Evolutionary conservation across 2,888 invertebrate genomes (phyloP).

Genomic region (Lucinisca nassula): DNA sequence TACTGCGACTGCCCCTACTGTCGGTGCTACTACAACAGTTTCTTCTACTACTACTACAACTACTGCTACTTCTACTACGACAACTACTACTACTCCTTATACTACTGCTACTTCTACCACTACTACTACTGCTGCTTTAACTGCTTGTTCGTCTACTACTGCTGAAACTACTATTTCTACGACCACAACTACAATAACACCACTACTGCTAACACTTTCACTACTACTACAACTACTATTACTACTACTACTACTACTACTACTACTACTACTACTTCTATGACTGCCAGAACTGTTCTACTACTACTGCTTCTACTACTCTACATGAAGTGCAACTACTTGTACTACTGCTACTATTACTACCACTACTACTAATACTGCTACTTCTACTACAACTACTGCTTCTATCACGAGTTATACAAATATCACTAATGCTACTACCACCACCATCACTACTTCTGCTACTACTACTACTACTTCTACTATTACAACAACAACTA

Average conservation of each 20-base stretch:
- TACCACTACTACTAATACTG: neutral
- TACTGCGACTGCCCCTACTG: neutral
- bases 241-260: neutral
- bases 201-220: neutral
- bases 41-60: constrained; percentile 2
- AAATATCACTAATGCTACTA: no score
- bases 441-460: no score
- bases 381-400: neutral
- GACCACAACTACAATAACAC: neutral
- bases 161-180: neutral
- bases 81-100: constrained; percentile 2
- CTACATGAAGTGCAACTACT: neutral
- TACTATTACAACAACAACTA: no score
- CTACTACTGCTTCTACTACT: neutral
- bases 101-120: constrained; percentile 15
- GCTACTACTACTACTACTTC: no score
- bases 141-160: neutral
- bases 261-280: neutral
- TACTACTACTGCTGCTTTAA: constrained; percentile 3
- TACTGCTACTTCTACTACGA: constrained; percentile 13
- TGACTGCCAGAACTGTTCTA: no score
- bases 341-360: neutral
- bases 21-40: neutral
- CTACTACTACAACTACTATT: neutral
- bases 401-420: no score